These are phyloP conservation scores for Hypomecis atomaria DNA, from an alignment of 2,888 invertebrate genomes.

Conservation along the genomic window DNA sequence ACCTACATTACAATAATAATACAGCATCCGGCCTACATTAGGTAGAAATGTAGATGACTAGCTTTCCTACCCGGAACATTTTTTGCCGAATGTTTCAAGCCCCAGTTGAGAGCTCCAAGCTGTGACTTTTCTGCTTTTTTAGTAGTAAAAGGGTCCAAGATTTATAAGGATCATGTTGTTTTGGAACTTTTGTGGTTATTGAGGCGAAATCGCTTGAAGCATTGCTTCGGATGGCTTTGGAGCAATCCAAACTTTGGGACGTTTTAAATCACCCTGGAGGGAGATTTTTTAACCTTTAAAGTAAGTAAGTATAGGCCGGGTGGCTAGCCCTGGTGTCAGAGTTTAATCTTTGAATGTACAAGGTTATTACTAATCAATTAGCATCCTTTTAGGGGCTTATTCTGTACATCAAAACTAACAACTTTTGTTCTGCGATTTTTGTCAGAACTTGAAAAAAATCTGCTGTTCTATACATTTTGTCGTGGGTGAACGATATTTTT, in stretches of 20 bases:
- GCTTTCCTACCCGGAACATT: not conserved
- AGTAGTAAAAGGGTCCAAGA: slow-evolving; percentile 26
- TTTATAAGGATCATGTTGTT: slow-evolving; percentile 37
- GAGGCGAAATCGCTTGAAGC: slow-evolving; percentile 38
- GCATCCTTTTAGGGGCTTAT: no score
- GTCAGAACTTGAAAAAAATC: no score
- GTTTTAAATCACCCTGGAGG: slow-evolving; percentile 12
- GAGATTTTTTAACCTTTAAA: not conserved
- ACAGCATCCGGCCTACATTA: not conserved
- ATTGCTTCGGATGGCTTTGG: slow-evolving; percentile 21
- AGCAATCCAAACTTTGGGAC: slow-evolving; percentile 8
- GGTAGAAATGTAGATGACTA: not conserved
- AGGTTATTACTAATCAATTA: no score
- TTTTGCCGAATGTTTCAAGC: slow-evolving; percentile 3
- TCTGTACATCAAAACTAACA: no score
- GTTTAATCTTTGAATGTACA: no score
- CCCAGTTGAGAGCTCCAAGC: slow-evolving; percentile 21
- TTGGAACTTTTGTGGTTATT: slow-evolving; percentile 43
- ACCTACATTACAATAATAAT: no score
- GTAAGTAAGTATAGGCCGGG: no score
- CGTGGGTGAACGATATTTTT: no score
- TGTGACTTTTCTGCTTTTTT: slow-evolving; percentile 26
- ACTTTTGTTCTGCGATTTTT: no score
- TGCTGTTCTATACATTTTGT: no score
- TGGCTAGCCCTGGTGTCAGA: no score